Conservation (phyloP, 2,113 vertebrate genomes). For the Romanogobio albipinnatus region DNA sequence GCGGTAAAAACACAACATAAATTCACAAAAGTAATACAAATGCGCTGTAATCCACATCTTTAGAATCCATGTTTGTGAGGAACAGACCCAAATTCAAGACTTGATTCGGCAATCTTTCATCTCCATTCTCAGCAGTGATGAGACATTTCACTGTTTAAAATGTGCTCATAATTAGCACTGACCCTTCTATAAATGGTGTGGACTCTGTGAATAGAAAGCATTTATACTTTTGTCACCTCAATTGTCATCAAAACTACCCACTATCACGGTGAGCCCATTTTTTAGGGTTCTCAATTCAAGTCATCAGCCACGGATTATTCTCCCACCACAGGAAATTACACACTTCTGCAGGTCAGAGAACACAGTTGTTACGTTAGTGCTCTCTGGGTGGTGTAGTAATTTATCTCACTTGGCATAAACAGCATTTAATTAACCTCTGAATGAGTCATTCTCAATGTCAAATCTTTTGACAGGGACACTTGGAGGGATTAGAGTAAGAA, state of each 20-base stretch:
- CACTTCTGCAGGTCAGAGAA: constrained; percentile 24
- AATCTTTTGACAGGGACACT: background rate
- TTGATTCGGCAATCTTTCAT: too few relatives aligned
- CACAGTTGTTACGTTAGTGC: constrained; percentile 29
- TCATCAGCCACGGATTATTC: constrained; percentile 45
- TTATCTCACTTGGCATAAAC: constrained; percentile 45
- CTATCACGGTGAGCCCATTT: constrained; percentile 33
- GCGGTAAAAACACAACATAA: too few relatives aligned
- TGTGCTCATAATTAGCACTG: constrained; percentile 40
- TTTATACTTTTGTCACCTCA: constrained; percentile 48
- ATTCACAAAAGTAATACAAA: too few relatives aligned
- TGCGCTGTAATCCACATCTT: too few relatives aligned
- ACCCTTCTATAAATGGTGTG: constrained; percentile 42
- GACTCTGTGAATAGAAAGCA: constrained; percentile 38
- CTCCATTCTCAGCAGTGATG: too few relatives aligned
- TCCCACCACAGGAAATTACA: constrained; percentile 51
- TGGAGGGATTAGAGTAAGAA: constrained; percentile 1
- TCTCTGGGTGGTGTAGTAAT: constrained; percentile 54
- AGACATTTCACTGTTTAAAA: constrained; percentile 37
- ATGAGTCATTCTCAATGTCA: constrained; percentile 50
- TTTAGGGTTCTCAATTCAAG: constrained; percentile 42
- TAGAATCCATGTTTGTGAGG: too few relatives aligned
- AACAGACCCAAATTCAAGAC: too few relatives aligned
- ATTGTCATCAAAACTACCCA: constrained; percentile 29
- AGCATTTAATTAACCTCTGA: constrained; percentile 54